A percentile compares a stretch with the other conserved stretches of the same genome.
These are phyloP conservation scores for Pelobates cultripes DNA, from an alignment of 2,797 vertebrate species.

Conservation along the genomic window DNA sequence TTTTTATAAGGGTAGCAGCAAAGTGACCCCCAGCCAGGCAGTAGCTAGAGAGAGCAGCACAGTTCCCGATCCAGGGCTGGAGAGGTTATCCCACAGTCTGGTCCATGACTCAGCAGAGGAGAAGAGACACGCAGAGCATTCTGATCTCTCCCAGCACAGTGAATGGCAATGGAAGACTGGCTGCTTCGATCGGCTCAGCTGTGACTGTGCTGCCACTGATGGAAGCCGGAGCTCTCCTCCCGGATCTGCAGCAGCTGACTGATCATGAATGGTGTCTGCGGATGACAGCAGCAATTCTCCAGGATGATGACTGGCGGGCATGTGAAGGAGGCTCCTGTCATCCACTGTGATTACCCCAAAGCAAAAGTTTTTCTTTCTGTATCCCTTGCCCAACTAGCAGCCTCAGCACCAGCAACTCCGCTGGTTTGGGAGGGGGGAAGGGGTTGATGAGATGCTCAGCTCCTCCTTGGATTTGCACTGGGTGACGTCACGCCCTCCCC, in stretches of 20 bases:
- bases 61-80: no score
- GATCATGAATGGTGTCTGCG: constrained; percentile 49
- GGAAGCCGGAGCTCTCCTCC: neutral
- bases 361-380: constrained; percentile 53
- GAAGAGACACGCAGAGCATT: constrained; percentile 58
- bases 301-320: neutral
- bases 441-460: neutral
- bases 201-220: neutral
- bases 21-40: no score
- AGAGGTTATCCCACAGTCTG: neutral
- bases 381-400: constrained; percentile 48
- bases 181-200: neutral
- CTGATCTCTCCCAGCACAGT: constrained; percentile 23
- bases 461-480: constrained; percentile 16
- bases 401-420: constrained; percentile 38
- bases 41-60: no score
- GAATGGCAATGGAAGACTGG: neutral
- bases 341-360: neutral
- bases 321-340: neutral
- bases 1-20: no score
- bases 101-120: constrained; percentile 83
- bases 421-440: neutral
- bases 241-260: neutral
- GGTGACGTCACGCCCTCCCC: constrained; percentile 23
- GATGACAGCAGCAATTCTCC: constrained; percentile 19